Percentiles rank a stretch among this genome's conserved stretches.
These are phyloP conservation scores for Morinoia aosen DNA, from an alignment of 2,888 invertebrate genomes.

Conservation along the genomic window DNA sequence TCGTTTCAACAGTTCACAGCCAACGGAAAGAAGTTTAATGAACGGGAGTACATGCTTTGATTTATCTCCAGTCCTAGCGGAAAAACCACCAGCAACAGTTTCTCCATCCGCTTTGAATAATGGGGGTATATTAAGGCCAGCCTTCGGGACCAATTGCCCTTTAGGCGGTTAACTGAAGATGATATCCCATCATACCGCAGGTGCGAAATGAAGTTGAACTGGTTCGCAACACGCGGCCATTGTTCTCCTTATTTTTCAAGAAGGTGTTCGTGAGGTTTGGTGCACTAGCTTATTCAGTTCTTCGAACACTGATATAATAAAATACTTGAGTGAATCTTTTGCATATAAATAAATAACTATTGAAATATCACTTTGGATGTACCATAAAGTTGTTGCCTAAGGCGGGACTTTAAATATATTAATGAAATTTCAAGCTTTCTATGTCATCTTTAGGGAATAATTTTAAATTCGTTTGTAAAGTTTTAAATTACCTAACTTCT, in stretches of 20 bases:
- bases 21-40: background rate
- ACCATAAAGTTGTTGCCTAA: background rate
- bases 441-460: no score
- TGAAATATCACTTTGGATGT: background rate
- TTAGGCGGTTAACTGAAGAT: background rate
- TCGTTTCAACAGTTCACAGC: background rate
- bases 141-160: slow-evolving; percentile 13
- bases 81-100: background rate
- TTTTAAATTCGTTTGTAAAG: no score
- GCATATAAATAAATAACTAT: background rate
- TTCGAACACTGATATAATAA: background rate
- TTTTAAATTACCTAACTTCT: no score
- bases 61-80: background rate
- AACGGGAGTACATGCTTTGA: background rate
- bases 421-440: no score
- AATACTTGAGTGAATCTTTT: background rate
- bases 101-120: background rate
- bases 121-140: background rate
- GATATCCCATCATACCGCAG: background rate
- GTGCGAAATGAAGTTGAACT: background rate
- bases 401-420: background rate
- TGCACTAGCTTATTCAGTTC: background rate
- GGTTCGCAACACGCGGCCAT: background rate
- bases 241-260: background rate
- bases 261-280: background rate